Evolutionary conservation across 2,113 vertebrate species (phyloP), one percentile per base, ranked within the genome.

Genomic region (pig (Sus scrofa)): DNA sequence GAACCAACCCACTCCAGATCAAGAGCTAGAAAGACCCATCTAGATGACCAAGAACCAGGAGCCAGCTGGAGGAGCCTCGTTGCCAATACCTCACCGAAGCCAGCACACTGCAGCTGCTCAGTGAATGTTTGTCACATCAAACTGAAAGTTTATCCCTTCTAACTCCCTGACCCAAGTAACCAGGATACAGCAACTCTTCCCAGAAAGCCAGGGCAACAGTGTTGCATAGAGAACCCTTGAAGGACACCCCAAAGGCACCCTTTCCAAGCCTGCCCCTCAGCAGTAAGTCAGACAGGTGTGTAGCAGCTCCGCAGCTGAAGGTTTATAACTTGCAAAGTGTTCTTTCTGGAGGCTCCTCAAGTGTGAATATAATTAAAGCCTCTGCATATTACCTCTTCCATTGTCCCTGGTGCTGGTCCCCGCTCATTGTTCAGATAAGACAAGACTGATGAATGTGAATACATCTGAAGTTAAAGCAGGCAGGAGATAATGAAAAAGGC

Each of bases 351-450:
- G 77, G 86, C 60, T 56, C 83, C 96, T 98, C 71, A 84, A 97
- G 82, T 96, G 78, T 97, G 97, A 98, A 97, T 97, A 97, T 97
- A 98, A 99, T 99, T 98, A 98, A 90, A 98, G 93, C 89, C 86
- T 97, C 78, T 84, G 98, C 98, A 97, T 98, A 98, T 98, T 98
- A 94, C 96, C 88, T 86, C 86, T 98, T 97, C 95, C 97, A 97
- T 98, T 98, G 96, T 98, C 89, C 91, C 95, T 86, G 52, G 96
- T 85, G 96, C 97, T 95, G 78, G 94, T 98, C 97, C 93, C 97
- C 7, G 91, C 86, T 96, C 91, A 63, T 97, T 95, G 75, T 97
- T 97, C 98, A 97, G 99, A 99, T 98, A 98, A 99, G 98, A 98
- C 98, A 98, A 93, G 98, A 98, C 95, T 95, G 94, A 97, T 98